These are phyloP conservation scores for Leptinotarsa undecemlineata DNA, from an alignment of 1,140 invertebrate genomes.

Conservation along the genomic window DNA sequence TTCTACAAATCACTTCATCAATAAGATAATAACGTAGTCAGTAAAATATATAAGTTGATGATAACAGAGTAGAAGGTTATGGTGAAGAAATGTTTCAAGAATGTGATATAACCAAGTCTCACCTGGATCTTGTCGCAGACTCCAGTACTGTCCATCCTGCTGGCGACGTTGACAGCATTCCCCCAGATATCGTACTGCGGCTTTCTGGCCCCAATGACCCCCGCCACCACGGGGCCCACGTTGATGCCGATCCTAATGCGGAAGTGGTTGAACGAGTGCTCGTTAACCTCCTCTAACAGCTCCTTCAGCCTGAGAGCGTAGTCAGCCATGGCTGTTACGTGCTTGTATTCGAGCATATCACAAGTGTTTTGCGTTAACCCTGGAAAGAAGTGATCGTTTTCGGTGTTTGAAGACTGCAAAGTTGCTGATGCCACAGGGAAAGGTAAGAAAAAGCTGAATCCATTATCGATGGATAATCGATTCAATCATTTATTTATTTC, in stretches of 20 bases:
- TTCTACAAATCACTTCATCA: no score
- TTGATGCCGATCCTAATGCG: constrained; percentile 92
- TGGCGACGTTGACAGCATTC: constrained; percentile 92
- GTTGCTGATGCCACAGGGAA: not conserved
- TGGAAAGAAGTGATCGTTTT: constrained; percentile 47
- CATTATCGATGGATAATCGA: no score
- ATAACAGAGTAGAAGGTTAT: no score
- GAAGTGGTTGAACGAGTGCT: constrained; percentile 97
- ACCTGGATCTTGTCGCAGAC: constrained; percentile 82
- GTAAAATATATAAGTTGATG: no score
- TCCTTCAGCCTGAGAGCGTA: constrained; percentile 85
- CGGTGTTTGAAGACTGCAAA: not conserved
- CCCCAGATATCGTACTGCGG: constrained; percentile 94
- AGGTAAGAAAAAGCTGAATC: not conserved
- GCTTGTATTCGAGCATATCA: constrained; percentile 75
- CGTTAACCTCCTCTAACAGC: constrained; percentile 89
- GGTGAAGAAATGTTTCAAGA: no score
- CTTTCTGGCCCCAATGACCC: constrained; percentile 92
- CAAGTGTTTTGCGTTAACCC: constrained; percentile 78
- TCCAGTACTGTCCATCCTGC: constrained; percentile 86
- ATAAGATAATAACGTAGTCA: no score
- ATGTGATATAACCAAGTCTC: constrained; percentile 39
- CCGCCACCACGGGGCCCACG: constrained; percentile 92
- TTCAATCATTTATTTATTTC: no score
- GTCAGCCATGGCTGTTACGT: constrained; percentile 89